Conservation (phyloP, 2,113 vertebrate genomes). For the Daboia siamensis region DNA sequence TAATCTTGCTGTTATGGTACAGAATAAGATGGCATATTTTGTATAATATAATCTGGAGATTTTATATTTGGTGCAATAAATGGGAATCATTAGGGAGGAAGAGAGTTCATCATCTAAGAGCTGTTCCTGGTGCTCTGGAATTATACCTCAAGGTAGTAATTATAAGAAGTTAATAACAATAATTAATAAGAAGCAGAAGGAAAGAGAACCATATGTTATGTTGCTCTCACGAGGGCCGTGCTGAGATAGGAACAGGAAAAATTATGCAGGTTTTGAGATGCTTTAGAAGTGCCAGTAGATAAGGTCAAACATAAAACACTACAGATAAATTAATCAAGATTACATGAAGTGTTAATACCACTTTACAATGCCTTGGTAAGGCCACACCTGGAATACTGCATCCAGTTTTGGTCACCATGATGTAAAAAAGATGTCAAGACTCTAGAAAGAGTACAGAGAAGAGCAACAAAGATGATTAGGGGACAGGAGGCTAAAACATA, state of each 20-base stretch:
- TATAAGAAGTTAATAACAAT: neutral
- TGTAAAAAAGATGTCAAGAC: no score
- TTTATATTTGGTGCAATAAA: neutral
- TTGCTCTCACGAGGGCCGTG: slow-evolving; percentile 53
- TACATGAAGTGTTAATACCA: no score
- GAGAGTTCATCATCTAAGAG: slow-evolving; percentile 12
- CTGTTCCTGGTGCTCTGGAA: slow-evolving; percentile 39
- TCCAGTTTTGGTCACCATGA: no score
- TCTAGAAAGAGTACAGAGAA: no score
- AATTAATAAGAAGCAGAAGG: slow-evolving; percentile 50
- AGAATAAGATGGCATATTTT: neutral
- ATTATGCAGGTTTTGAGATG: slow-evolving; percentile 40
- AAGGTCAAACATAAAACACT: slow-evolving; percentile 26
- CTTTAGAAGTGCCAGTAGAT: slow-evolving; percentile 38
- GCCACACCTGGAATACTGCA: no score
- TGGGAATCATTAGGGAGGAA: slow-evolving; percentile 15
- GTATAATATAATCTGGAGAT: neutral
- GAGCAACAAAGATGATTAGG: no score
- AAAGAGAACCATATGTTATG: slow-evolving; percentile 55
- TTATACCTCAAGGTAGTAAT: slow-evolving; percentile 38
- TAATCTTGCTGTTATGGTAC: neutral
- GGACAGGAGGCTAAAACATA: no score
- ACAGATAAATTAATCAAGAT: neutral
- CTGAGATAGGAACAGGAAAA: slow-evolving; percentile 46
- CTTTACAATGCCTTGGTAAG: no score